Conservation (phyloP, 2,797 vertebrate genomes). For the Ictinia mississippiensis region DNA sequence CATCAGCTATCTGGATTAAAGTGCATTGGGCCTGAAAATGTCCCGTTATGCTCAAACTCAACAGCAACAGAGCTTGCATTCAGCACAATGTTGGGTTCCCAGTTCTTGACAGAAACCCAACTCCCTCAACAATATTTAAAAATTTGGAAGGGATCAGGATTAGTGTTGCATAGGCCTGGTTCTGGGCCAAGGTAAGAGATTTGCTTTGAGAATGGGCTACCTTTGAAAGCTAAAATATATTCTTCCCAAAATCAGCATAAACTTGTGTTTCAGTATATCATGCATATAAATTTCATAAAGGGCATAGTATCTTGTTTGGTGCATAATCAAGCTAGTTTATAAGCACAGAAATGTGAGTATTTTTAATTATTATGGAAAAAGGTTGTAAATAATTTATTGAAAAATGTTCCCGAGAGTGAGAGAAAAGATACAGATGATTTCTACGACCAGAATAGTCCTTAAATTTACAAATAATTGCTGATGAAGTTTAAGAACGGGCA, state of each 20-base stretch:
- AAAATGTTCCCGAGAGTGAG: neutral
- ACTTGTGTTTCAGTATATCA: neutral
- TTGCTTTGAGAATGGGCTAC: neutral
- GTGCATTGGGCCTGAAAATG: neutral
- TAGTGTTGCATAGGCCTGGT: neutral
- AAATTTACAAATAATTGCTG: neutral
- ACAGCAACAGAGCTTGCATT: neutral
- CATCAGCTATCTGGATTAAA: neutral
- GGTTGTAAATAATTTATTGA: neutral
- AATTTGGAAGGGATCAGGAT: neutral
- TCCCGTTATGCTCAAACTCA: neutral
- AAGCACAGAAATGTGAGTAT: neutral
- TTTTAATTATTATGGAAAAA: neutral
- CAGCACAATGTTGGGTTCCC: neutral
- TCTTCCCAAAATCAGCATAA: neutral
- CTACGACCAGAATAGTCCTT: neutral
- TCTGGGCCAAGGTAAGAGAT: neutral
- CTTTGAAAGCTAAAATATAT: neutral
- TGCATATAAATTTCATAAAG: neutral
- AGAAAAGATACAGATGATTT: neutral
- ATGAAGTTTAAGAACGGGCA: neutral
- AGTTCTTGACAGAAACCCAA: neutral
- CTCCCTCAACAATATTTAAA: neutral
- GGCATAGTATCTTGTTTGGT: accelerated
- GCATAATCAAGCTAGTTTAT: neutral